phyloP scores from a whole-genome alignment of 2,797 vertebrate species.

The Emydoidea blandingii region DNA sequence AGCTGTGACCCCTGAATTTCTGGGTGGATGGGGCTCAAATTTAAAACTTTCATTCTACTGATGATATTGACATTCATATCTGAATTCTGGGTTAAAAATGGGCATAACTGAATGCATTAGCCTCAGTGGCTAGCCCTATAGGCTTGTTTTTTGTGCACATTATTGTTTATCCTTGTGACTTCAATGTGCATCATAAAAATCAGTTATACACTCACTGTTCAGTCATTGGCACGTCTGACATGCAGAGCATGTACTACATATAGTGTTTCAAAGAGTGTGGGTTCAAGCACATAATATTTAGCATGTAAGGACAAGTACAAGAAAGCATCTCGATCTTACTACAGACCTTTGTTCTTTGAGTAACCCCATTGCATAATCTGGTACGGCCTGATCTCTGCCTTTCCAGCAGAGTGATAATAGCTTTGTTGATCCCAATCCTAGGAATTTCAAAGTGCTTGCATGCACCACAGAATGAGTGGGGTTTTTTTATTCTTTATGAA shows the following conservation, averaged over 20 bases:
- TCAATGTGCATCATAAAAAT: not conserved
- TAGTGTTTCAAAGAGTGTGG: not conserved
- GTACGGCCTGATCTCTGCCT: not conserved
- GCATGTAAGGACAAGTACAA: accelerated
- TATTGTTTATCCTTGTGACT: not conserved
- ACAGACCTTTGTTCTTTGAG: not conserved
- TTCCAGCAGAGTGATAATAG: not conserved
- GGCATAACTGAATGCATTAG: not conserved
- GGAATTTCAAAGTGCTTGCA: slow-evolving; percentile 38
- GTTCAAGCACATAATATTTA: not conserved
- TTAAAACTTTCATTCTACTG: not conserved
- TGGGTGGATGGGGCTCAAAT: accelerated
- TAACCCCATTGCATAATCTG: not conserved
- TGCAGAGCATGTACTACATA: accelerated
- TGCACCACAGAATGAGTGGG: not conserved
- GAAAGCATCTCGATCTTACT: not conserved
- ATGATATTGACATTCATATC: not conserved
- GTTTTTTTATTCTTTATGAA: not conserved
- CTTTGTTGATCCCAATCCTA: not conserved
- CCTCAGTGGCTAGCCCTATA: not conserved
- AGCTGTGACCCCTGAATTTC: not conserved
- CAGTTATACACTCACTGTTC: not conserved
- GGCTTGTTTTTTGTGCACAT: not conserved
- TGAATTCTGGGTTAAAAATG: not conserved
- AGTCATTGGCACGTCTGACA: not conserved